These are phyloP conservation scores for Alsophila aescularia DNA, from an alignment of 2,888 invertebrate species.

Conservation along the genomic window DNA sequence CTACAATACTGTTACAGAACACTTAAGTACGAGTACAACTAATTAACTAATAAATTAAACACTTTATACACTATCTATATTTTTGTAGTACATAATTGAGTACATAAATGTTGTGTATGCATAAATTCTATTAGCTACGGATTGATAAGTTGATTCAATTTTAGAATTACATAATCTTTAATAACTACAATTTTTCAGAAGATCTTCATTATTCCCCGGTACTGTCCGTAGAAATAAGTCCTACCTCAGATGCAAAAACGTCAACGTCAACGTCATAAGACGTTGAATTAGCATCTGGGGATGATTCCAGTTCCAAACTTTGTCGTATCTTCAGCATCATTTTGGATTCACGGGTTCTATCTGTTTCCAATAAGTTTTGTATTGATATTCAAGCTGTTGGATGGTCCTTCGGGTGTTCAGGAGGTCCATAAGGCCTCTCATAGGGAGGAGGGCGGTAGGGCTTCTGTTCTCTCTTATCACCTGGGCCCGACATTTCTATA, in stretches of 20 bases:
- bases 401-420: slow-evolving; percentile 49
- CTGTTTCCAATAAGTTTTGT: neutral
- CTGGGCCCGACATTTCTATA: slow-evolving; percentile 58
- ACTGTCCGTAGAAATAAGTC: neutral
- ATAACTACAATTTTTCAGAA: too few species aligned
- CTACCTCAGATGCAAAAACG: neutral
- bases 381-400: slow-evolving; percentile 24
- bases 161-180: too few species aligned
- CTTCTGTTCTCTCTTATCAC: slow-evolving; percentile 52
- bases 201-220: too few species aligned
- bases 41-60: too few species aligned
- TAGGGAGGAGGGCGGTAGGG: slow-evolving; percentile 60
- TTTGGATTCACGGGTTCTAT: neutral
- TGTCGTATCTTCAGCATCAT: neutral
- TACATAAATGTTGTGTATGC: too few species aligned
- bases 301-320: neutral
- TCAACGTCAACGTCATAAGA: neutral
- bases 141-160: too few species aligned
- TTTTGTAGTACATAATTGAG: too few species aligned
- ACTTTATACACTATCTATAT: too few species aligned
- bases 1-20: too few species aligned
- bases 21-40: too few species aligned
- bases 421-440: slow-evolving; percentile 57
- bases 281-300: neutral
- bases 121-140: too few species aligned